Conservation (phyloP, 2,888 invertebrate genomes). For the Drosophila peninsularis region DNA sequence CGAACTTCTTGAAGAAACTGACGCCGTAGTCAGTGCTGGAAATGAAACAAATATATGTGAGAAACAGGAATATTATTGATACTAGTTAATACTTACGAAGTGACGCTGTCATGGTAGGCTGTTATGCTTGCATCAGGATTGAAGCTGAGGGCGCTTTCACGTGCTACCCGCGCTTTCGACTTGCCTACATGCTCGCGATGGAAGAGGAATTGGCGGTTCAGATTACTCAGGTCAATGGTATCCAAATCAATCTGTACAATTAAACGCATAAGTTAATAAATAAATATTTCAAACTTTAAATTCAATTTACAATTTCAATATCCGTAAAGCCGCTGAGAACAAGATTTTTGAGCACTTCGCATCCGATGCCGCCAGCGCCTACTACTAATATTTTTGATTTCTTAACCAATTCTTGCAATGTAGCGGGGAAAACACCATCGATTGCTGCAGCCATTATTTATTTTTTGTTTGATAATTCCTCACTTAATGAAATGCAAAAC, state of each 20-base stretch:
- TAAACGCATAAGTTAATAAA: background rate
- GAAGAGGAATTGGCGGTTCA: slow-evolving; percentile 99
- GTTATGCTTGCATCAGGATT: slow-evolving; percentile 95
- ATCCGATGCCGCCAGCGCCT: slow-evolving; percentile 99
- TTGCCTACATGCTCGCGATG: slow-evolving; percentile 99
- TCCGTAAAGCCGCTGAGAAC: slow-evolving; percentile 96
- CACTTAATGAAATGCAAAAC: background rate
- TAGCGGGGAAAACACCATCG: slow-evolving; percentile 88
- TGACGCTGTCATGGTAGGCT: slow-evolving; percentile 97
- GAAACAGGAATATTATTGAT: too few relatives aligned
- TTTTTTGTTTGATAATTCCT: slow-evolving; percentile 15
- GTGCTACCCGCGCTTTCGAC: slow-evolving; percentile 96
- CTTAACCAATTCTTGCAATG: slow-evolving; percentile 88
- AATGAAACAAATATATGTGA: too few relatives aligned
- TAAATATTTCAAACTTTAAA: background rate
- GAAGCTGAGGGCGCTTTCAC: slow-evolving; percentile 93
- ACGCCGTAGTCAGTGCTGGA: slow-evolving; percentile 93
- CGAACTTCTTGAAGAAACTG: slow-evolving; percentile 95
- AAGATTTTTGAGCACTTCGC: slow-evolving; percentile 98
- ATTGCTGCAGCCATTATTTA: slow-evolving; percentile 88
- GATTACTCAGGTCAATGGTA: slow-evolving; percentile 99
- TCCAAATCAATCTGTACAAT: slow-evolving; percentile 97
- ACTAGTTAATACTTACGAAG: slow-evolving; percentile 87
- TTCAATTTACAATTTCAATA: slow-evolving; percentile 94
- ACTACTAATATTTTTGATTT: slow-evolving; percentile 93